Evolutionary conservation across 2,888 invertebrate genomes (phyloP).

Genomic region (Ophion ventricosus): DNA sequence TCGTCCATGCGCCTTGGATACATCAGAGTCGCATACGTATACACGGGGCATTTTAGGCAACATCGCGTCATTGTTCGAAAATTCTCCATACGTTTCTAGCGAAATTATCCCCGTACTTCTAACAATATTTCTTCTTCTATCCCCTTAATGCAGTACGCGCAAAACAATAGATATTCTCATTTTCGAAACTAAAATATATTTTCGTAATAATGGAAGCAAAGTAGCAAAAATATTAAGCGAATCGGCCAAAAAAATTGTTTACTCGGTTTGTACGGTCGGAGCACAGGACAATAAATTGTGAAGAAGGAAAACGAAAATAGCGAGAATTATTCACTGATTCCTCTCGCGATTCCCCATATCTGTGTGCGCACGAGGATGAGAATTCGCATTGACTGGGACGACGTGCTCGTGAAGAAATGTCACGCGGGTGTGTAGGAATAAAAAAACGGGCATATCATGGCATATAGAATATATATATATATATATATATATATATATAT

Average conservation of each 20-base stretch:
- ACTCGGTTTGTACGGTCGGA: neutral
- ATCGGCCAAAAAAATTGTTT: neutral
- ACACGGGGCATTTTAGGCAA: slow-evolving; percentile 2
- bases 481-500: neutral
- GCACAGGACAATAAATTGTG: neutral
- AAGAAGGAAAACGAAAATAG: neutral
- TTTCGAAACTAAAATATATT: neutral
- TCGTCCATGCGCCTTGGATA: slow-evolving; percentile 1
- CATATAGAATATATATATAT: slow-evolving; percentile 20
- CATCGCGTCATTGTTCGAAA: neutral
- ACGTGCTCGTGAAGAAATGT: slow-evolving; percentile 73
- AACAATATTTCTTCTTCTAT: neutral
- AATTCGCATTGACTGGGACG: slow-evolving; percentile 58
- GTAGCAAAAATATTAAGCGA: neutral
- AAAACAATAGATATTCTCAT: neutral
- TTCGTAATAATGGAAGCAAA: neutral
- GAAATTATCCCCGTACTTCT: too few relatives aligned
- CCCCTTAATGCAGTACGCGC: neutral
- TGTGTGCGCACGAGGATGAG: slow-evolving; percentile 36
- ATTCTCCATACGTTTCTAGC: neutral
- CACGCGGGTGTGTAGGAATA: slow-evolving; percentile 67
- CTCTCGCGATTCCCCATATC: neutral
- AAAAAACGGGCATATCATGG: slow-evolving; percentile 39
- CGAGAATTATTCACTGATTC: neutral
- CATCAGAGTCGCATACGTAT: neutral